These are phyloP conservation scores for Apodemus speciosus DNA, from an alignment of 2,113 vertebrate species.

Conservation along the genomic window DNA sequence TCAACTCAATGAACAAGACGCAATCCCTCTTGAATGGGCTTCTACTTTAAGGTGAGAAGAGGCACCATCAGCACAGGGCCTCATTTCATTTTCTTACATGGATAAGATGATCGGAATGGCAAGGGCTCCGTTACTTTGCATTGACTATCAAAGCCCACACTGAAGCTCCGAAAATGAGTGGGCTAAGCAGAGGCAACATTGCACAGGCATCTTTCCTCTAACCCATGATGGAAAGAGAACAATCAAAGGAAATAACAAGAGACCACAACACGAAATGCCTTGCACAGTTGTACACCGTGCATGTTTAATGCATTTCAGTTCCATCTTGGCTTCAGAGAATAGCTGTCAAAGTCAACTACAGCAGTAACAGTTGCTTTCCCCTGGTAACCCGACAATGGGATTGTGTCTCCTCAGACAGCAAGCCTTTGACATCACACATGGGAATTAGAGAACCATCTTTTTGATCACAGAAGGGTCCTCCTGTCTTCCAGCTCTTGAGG, in stretches of 20 bases:
- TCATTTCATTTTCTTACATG: too few relatives aligned
- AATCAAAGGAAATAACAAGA: neutral
- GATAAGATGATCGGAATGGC: neutral
- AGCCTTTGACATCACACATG: neutral
- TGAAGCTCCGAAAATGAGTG: neutral
- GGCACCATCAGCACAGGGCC: neutral
- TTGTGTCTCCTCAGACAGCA: neutral
- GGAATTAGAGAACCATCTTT: neutral
- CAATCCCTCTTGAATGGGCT: neutral
- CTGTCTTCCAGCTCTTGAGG: neutral
- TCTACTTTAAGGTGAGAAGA: neutral
- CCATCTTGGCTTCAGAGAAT: neutral
- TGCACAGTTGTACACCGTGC: accelerated
- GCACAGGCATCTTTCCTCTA: neutral
- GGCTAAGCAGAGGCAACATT: neutral
- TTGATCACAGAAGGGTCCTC: neutral
- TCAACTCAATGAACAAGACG: neutral
- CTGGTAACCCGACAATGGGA: neutral
- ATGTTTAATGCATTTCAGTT: accelerated
- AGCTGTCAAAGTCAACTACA: neutral
- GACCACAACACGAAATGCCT: accelerated
- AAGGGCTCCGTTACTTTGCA: neutral
- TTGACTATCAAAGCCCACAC: neutral
- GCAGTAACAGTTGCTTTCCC: neutral
- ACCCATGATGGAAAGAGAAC: neutral